Base-by-base conservation (phyloP, 2,888 invertebrate species). In the Danaus chrysippus region DNA sequence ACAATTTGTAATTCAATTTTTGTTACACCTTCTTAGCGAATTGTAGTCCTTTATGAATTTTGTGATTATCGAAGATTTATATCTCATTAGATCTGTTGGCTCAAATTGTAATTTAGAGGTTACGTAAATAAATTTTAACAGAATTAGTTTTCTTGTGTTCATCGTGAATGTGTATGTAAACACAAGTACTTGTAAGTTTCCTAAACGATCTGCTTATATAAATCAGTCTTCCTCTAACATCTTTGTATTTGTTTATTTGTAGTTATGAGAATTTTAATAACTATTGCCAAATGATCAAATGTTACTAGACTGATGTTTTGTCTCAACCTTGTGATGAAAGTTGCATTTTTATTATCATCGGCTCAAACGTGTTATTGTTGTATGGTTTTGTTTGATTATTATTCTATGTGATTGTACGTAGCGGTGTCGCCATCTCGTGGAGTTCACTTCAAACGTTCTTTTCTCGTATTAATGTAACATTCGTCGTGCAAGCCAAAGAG, bases 401-500 rank as follows among this genome's bases (percentile, higher is more conserved):
- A 5, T 34, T 34, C 3, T 34, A 34, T 6, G 23, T 34, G 23
- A 5, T 6, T 6, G 23, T 34, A 23, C 23, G 71, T 74, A 68
- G 68, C 57, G 53, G 67, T 57, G 64, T 69, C 68, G 67, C 70
- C 68, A 75, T 76, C 80, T 76, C 79, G 77, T 82, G 80, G 76
- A 74, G 67, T 78, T 83, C 82, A 79, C 79, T 81, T 83, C 71
- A 76, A 83, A 82, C 87, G 89, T 88, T 89, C 89, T 89, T 88
- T 85, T 71, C 82, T 86, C 83, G 79, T 76, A 68, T 76, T 84
- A 77, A 79, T 78, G 76, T 81, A 81, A 83, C 73, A 61, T 87
- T 82, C 87, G 87, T 89, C 90, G 88, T 90, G 89, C 90, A 89
- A 87, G 88, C 90, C 90, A 91, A 88, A 91, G 90, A 91, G 90